These are phyloP conservation scores for Leuctra nigra DNA, from an alignment of 2,888 invertebrate species.

Conservation along the genomic window DNA sequence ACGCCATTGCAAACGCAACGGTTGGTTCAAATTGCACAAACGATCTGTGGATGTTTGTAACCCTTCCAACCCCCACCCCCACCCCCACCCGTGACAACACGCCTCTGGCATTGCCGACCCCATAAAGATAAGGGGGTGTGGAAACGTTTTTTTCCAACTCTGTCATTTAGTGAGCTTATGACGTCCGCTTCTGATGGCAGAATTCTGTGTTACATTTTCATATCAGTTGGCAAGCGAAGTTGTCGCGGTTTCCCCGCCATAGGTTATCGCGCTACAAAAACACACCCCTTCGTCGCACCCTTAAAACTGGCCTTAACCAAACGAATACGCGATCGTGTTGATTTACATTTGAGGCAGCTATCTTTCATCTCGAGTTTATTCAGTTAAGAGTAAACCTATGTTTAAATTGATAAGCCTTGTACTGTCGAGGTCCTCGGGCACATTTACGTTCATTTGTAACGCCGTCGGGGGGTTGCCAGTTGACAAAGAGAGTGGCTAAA, in stretches of 20 bases:
- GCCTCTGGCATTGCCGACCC: slow-evolving; percentile 11
- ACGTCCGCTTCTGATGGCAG: slow-evolving; percentile 10
- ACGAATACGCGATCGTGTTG: neutral
- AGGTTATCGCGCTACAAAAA: slow-evolving; percentile 8
- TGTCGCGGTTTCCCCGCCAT: slow-evolving; percentile 7
- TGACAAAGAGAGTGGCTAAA: no score
- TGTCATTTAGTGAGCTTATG: slow-evolving; percentile 18
- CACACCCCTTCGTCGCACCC: neutral
- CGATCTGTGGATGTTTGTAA: slow-evolving; percentile 6
- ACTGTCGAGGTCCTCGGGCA: no score
- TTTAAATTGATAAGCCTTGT: no score
- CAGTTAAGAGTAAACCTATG: no score
- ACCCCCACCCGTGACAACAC: slow-evolving; percentile 7
- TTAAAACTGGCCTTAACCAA: slow-evolving; percentile 11
- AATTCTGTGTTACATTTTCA: slow-evolving; percentile 10
- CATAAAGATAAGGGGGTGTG: slow-evolving; percentile 15
- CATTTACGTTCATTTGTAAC: no score
- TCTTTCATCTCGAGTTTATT: no score
- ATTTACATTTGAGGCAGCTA: slow-evolving; percentile 1
- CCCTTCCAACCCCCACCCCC: neutral
- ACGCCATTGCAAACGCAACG: neutral
- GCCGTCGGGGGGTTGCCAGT: no score
- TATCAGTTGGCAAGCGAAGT: neutral
- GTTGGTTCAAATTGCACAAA: slow-evolving; percentile 5
- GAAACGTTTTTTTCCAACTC: slow-evolving; percentile 15